These are phyloP conservation scores for Acrobasis suavella DNA, from an alignment of 2,888 invertebrate species.

Conservation along the genomic window DNA sequence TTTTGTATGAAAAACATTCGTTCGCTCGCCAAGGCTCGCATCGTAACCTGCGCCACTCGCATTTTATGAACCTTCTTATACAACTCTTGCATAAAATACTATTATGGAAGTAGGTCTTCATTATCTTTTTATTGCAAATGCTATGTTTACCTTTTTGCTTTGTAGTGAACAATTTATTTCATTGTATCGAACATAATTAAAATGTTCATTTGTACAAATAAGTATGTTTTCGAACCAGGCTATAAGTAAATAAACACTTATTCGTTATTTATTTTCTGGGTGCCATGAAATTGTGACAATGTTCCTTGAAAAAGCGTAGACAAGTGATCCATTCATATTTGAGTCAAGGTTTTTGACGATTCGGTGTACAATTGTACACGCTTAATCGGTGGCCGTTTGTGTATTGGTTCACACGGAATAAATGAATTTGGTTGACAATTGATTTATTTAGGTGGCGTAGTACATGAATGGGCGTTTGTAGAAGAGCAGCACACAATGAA, in stretches of 20 bases:
- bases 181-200: conserved; percentile 6
- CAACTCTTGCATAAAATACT: not conserved
- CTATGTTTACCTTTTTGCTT: too few species aligned
- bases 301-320: not conserved
- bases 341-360: conserved; percentile 10
- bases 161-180: conserved; percentile 1
- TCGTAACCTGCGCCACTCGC: too few species aligned
- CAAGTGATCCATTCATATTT: conserved; percentile 11
- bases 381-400: not conserved
- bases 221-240: not conserved
- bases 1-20: too few species aligned
- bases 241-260: not conserved
- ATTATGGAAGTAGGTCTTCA: not conserved
- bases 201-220: not conserved
- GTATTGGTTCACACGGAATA: conserved; percentile 8
- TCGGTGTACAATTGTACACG: not conserved
- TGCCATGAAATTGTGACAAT: not conserved
- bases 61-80: too few species aligned
- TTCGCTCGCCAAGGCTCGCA: too few species aligned
- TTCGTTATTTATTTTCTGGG: not conserved
- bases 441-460: conserved; percentile 1
- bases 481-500: not conserved
- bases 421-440: not conserved
- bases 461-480: not conserved
- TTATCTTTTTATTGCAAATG: too few species aligned